Conservation (phyloP, 2,113 vertebrate genomes). For the Pterophyllum scalare region DNA sequence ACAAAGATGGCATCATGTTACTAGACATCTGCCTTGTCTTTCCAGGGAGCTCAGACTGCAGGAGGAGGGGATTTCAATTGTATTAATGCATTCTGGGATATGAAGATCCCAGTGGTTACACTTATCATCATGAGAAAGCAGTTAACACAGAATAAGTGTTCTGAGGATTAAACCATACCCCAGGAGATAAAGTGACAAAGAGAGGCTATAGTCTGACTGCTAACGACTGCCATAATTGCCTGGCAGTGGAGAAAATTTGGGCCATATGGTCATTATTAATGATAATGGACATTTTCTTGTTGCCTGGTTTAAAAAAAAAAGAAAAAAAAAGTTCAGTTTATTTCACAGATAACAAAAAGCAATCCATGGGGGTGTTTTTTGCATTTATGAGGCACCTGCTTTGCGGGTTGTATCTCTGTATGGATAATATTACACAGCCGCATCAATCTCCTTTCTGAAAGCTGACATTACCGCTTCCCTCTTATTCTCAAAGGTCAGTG, state of each 20-base stretch:
- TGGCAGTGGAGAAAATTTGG: background rate
- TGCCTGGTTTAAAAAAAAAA: background rate
- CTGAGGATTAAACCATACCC: constrained; percentile 24
- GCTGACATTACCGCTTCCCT: background rate
- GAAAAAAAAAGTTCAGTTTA: background rate
- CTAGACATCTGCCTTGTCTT: constrained; percentile 11
- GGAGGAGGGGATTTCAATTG: constrained; percentile 40
- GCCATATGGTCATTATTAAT: constrained; percentile 15
- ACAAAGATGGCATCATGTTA: constrained; percentile 42
- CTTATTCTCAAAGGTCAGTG: constrained; percentile 10
- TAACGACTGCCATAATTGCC: constrained; percentile 38
- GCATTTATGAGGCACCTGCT: background rate
- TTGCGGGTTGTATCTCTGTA: background rate
- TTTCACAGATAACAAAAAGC: background rate
- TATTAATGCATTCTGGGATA: constrained; percentile 52
- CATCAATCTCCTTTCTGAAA: constrained; percentile 24
- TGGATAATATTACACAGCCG: background rate
- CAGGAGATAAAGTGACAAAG: constrained; percentile 45
- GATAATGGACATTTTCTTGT: background rate
- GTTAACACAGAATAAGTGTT: constrained; percentile 48
- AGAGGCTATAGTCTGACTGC: constrained; percentile 12
- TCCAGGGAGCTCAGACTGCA: constrained; percentile 6
- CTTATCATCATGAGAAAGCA: constrained; percentile 57
- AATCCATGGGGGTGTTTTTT: background rate
- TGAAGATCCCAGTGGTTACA: constrained; percentile 45